Conservation (phyloP, 2,113 vertebrate species). For the Xenopus tropicalis region DNA sequence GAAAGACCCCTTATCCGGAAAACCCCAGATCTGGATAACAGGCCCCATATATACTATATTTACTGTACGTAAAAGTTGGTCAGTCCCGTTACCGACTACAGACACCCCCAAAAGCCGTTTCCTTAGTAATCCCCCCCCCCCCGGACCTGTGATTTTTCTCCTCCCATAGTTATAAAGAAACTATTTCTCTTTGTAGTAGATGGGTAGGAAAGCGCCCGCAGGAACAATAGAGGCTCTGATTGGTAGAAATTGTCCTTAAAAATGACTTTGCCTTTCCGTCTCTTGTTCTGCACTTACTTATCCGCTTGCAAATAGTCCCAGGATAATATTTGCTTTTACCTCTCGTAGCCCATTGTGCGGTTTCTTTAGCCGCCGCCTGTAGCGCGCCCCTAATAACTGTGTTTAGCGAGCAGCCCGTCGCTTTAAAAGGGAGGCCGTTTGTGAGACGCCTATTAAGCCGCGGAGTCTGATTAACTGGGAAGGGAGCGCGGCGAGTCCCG, state of each 20-base stretch:
- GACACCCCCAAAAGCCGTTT: no score
- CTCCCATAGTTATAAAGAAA: no score
- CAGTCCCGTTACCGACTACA: no score
- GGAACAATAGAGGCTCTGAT: background rate
- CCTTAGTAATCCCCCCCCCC: no score
- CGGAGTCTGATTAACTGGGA: constrained; percentile 18
- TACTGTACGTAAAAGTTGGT: no score
- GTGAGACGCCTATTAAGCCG: background rate
- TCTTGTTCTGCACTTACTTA: background rate
- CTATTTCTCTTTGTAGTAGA: no score
- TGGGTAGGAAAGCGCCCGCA: no score
- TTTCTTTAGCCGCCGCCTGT: constrained; percentile 2
- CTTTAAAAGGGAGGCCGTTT: background rate
- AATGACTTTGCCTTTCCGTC: background rate
- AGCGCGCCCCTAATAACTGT: constrained; percentile 13
- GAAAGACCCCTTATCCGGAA: no score
- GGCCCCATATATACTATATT: no score
- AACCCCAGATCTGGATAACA: no score
- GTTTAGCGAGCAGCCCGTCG: constrained; percentile 10
- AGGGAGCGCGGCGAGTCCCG: background rate
- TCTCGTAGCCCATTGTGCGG: background rate
- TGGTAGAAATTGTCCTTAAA: background rate
- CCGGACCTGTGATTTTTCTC: no score
- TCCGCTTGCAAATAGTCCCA: background rate
- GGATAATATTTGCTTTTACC: constrained; percentile 8